Conservation (phyloP, 2,888 invertebrate species). For the Chymomyza amoena region DNA sequence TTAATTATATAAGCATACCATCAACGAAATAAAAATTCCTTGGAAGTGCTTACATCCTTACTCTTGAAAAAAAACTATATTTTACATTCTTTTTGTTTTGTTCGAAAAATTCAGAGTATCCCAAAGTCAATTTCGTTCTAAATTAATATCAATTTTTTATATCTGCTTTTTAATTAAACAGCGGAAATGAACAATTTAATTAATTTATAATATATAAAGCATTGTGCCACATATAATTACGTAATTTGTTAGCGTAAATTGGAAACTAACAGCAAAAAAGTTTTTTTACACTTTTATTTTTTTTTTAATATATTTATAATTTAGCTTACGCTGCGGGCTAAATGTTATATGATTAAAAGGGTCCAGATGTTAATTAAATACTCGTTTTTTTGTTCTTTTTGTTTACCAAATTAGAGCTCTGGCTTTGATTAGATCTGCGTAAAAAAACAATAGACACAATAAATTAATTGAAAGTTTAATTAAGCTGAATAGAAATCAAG, state of each 20-base stretch:
- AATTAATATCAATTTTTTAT: constrained; percentile 2
- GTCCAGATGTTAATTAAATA: constrained; percentile 7
- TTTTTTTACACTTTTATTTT: neutral
- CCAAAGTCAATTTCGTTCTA: too few species aligned
- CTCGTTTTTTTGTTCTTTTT: neutral
- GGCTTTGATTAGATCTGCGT: neutral
- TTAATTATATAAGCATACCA: too few species aligned
- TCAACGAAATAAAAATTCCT: too few species aligned
- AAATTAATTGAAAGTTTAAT: neutral
- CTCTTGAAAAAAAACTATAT: too few species aligned
- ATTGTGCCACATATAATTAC: neutral
- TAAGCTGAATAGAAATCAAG: neutral
- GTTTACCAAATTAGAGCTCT: neutral
- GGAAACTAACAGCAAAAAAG: neutral
- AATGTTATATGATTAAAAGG: neutral
- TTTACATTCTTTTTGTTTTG: neutral
- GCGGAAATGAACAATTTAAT: constrained; percentile 61
- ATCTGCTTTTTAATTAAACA: constrained; percentile 51
- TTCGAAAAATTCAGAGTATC: neutral
- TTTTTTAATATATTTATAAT: neutral
- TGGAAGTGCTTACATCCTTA: too few species aligned
- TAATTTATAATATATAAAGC: constrained; percentile 46
- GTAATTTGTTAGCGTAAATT: constrained; percentile 13
- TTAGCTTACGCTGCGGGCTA: neutral
- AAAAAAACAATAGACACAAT: neutral